Evolutionary conservation across 2,113 vertebrate genomes (phyloP), one percentile per base, ranked within the genome.

Genomic region (Etheostoma spectabile): DNA sequence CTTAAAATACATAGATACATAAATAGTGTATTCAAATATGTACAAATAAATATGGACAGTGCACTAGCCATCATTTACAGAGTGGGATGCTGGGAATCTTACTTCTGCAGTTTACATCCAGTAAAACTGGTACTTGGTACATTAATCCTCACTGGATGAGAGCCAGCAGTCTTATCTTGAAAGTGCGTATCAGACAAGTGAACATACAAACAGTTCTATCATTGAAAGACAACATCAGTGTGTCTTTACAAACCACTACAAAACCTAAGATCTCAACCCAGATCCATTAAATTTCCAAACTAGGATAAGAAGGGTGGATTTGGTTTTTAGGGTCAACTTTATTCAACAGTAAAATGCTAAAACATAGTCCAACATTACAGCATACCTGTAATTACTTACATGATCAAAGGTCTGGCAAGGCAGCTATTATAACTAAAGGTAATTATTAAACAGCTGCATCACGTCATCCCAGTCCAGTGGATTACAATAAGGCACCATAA

Each of bases 11-110:
- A 42, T 16, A 2, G 6, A 59, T 46, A 61, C 2, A 7, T 15
- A 48, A 21, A 59, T 57, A 42, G n/a, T 16, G 6, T 10, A 14
- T 53, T 22, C 30, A 61, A 64, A 13, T 77, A 87, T 88, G 45
- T 90, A 82, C 82, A 90, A 83, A 90, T 89, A 91, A 92, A 91
- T 92, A 93, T 69, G 80, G 19, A 85, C 49, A 74, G 24, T 71
- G 61, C 53, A 67, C 16, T 15, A 56, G 51, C 18, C 13, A 16
- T 81, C 7, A 16, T 46, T 70, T 38, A 52, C n/a, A 38, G 10
- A 38, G 51, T 18, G 73, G 38, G 53, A 59, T 27, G n/a, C 59
- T 3, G 57, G 15, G 27, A 6, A 3, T 24, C 35, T 49, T 49
- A 19, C 48, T 35, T 72, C 2, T 22, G 7, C 55, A 22, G 22